Evolutionary conservation across 1,140 invertebrate species (phyloP), one percentile per base, ranked within the genome.

Genomic region (Phthorimaea operculella): DNA sequence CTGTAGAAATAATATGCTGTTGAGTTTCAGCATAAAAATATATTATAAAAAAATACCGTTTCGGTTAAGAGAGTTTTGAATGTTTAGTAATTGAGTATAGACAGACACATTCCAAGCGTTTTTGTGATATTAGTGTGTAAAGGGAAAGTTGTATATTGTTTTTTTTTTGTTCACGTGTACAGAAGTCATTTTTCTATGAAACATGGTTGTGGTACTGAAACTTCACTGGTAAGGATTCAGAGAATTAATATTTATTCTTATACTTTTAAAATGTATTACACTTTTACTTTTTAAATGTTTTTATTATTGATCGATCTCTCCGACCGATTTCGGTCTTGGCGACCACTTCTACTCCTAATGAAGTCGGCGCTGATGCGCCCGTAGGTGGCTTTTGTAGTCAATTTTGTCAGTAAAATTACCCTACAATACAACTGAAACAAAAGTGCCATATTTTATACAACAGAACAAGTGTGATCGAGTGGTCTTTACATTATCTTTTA

Each of bases 131-230:
- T 64, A 58, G 61, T 59, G 53, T 65, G 59, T 52, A 59, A 61
- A 21, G 44, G 42, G 57, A 58, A 17, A 58, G 18, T 44, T 64
- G 50, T 64, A 58, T 47, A 14, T 16, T 54, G 49, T 11, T 45
- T 59, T 33, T 60, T 56, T 58, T 57, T 60, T n/a, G 62, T 62
- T 56, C 28, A 63, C n/a, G 28, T 55, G 33, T 58, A 50, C 50
- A 52, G 47, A 16, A 39, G 50, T 39, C 54, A 57, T 53, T 53
- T 51, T 60, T 63, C 55, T 18, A 39, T 14, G 15, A 52, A 60
- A 53, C 66, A 80, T 78, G 73, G 75, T 78, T 53, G 55, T 79
- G 21, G 72, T 72, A 52, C 54, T 79, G 21, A 74, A 72, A 53
- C 54, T 78, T 11, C 68, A 69, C 70, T 48, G 70, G 76, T 79